Base-by-base conservation (phyloP, 2,888 invertebrate species). In the Eristalinus aeneus region DNA sequence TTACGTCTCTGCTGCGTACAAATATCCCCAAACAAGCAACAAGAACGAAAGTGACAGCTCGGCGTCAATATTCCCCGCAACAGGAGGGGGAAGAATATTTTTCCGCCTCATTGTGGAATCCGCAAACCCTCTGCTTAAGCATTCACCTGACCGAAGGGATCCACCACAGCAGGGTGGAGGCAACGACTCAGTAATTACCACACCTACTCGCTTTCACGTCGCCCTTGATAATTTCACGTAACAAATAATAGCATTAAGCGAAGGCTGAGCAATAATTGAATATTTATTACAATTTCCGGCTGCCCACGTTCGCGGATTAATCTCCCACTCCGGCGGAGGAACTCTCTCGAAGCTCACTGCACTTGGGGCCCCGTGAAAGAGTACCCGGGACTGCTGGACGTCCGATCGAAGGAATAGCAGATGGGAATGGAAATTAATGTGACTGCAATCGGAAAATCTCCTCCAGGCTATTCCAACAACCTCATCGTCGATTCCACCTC, bases 381-480 rank as follows among this genome's bases (percentile, higher is more conserved):
- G 5, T 39, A n/a, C 39, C 27, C 27, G n/a, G 39, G n/a, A 4
- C 4, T n/a, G 4, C 12, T 3, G 39, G n/a, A 23, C 6, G n/a
- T 46, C 46, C 1, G 31, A 20, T 8, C 31, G 32, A 68, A 36
- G 36, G 36, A 36, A 22, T 8, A 39, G 27, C 69, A 71, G 39
- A 60, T 60, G 60, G 71, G 39, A 60, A 46, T 71, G 71, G 39
- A 60, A 60, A 60, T 71, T 60, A 39, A 39, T 60, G 60, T 60
- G 31, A 46, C 60, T 36, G 20, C 60, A 71, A 39, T 60, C 31
- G 60, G 39, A 71, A 71, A 71, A 71, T 27, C 71, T 20, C 39
- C 60, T 31, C 31, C 31, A 56, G 46, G 36, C 39, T n/a, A 56
- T 4, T 8, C 31, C 36, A 54, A 2, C 39, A n/a, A 1, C 56